phyloP scores from a whole-genome alignment of 2,113 vertebrate genomes.

The Cynoglossus semilaevis region DNA sequence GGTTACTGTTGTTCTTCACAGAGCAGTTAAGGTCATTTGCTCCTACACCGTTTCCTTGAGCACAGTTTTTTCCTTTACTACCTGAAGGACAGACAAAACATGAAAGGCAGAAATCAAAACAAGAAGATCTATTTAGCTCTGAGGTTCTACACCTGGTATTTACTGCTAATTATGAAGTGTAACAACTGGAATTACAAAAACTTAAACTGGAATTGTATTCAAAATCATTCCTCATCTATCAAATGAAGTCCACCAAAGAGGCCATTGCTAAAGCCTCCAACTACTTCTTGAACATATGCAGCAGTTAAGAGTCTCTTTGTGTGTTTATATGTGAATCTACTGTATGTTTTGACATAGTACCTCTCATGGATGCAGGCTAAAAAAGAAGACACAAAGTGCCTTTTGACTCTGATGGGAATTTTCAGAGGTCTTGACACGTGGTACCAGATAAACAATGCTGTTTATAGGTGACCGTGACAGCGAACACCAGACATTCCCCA shows the following conservation, averaged over 20 bases:
- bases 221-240: too few relatives aligned
- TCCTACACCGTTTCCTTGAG: conserved; percentile 60
- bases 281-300: conserved; percentile 4
- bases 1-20: conserved; percentile 71
- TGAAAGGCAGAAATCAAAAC: neutral
- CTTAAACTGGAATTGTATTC: too few relatives aligned
- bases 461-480: conserved; percentile 19
- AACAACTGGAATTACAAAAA: too few relatives aligned
- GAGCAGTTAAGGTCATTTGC: conserved; percentile 71
- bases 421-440: conserved; percentile 27
- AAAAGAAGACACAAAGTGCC: conserved; percentile 37
- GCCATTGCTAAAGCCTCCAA: neutral
- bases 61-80: conserved; percentile 75
- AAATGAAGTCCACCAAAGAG: too few relatives aligned
- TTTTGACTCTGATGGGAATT: conserved; percentile 48
- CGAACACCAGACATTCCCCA: conserved; percentile 47
- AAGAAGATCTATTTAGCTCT: neutral
- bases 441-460: conserved; percentile 17
- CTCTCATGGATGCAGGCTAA: too few relatives aligned
- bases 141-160: too few relatives aligned
- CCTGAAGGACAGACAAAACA: conserved; percentile 30
- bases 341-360: too few relatives aligned
- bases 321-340: too few relatives aligned
- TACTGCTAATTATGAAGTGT: too few relatives aligned
- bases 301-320: too few relatives aligned